A percentile compares a stretch with the other conserved stretches of the same genome.
Conservation (phyloP, 2,888 invertebrate species). For the Hermaeophaga mercurialis region DNA sequence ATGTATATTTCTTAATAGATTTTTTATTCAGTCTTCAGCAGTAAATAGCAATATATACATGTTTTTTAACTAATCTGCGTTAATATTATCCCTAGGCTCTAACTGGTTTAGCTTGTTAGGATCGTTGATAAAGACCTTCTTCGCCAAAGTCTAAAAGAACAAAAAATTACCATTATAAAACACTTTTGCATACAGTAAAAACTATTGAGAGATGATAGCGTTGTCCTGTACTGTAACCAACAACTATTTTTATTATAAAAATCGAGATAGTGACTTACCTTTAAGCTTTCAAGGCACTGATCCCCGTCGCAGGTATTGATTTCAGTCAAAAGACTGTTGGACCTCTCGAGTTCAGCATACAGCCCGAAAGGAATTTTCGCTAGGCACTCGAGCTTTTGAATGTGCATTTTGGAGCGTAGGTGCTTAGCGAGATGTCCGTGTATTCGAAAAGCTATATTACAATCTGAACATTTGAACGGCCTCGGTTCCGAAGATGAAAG, state of each 20-base stretch:
- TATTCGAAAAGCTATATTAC: constrained; percentile 94
- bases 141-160: constrained; percentile 74
- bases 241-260: too few relatives aligned
- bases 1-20: constrained; percentile 48
- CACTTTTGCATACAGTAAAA: too few relatives aligned
- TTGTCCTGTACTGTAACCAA: too few relatives aligned
- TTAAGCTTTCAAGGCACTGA: constrained; percentile 87
- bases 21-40: constrained; percentile 50
- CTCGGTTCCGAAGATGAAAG: constrained; percentile 88
- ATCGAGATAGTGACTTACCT: constrained; percentile 63
- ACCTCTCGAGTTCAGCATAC: constrained; percentile 91
- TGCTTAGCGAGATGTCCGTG: constrained; percentile 98
- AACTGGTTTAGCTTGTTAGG: constrained; percentile 71
- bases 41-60: constrained; percentile 37
- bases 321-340: constrained; percentile 87
- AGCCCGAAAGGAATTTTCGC: constrained; percentile 93
- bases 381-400: constrained; percentile 89
- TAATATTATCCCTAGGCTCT: constrained; percentile 44
- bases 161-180: constrained; percentile 23
- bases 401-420: constrained; percentile 93
- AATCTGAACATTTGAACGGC: constrained; percentile 95
- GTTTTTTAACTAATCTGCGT: constrained; percentile 45
- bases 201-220: too few relatives aligned
- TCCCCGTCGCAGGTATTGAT: constrained; percentile 97
- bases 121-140: constrained; percentile 81